These are phyloP conservation scores for Ctenopoma multispine DNA, from an alignment of 2,797 vertebrate genomes.

Conservation along the genomic window DNA sequence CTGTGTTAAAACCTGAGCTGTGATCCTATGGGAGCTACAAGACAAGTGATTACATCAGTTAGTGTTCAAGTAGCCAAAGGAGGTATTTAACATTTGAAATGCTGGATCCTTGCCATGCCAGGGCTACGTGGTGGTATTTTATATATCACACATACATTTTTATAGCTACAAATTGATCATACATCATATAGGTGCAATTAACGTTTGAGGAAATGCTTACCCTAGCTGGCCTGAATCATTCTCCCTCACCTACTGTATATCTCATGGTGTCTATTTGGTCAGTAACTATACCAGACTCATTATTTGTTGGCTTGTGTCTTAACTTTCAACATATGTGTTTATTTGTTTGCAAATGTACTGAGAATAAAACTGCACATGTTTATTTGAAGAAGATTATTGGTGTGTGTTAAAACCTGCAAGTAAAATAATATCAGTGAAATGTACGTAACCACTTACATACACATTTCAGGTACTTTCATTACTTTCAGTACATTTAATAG, in stretches of 20 bases:
- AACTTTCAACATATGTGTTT: neutral
- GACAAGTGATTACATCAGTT: too few relatives aligned
- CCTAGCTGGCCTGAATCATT: neutral
- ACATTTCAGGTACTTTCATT: neutral
- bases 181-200: too few relatives aligned
- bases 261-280: too few relatives aligned
- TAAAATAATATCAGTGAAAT: neutral
- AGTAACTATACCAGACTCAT: neutral
- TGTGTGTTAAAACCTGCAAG: neutral
- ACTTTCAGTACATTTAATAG: too few relatives aligned
- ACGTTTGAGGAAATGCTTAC: too few relatives aligned
- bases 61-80: too few relatives aligned
- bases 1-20: too few relatives aligned
- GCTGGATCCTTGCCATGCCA: too few relatives aligned
- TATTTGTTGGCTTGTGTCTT: too few relatives aligned
- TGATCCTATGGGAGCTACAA: neutral
- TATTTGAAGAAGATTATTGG: neutral
- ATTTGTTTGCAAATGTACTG: neutral
- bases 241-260: neutral
- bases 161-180: neutral
- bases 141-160: neutral
- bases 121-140: neutral
- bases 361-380: neutral
- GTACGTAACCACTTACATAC: neutral
- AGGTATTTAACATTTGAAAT: neutral